Conservation (phyloP, 1,140 invertebrate species). For the Phortica variegata region DNA sequence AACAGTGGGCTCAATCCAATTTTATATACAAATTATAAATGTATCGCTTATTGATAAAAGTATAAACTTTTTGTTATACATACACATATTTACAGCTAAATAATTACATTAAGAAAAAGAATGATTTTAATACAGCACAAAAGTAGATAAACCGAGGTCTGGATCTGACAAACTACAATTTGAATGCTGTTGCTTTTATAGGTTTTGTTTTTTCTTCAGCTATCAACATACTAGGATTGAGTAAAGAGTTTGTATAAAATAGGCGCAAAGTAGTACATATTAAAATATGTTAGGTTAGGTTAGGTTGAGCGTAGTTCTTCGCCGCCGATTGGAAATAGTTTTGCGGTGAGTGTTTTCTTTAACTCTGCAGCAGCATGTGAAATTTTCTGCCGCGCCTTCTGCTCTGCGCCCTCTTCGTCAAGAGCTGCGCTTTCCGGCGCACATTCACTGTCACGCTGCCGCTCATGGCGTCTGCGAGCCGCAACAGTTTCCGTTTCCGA, state of each 20-base stretch:
- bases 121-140: no score
- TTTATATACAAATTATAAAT: no score
- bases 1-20: no score
- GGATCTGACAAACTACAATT: not conserved
- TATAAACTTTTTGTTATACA: constrained; percentile 24
- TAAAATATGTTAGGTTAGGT: constrained; percentile 11
- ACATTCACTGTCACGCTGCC: constrained; percentile 1
- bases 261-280: not conserved
- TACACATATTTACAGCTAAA: constrained; percentile 33
- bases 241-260: constrained; percentile 13
- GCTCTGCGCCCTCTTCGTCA: constrained; percentile 16
- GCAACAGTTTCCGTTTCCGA: no score
- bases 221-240: constrained; percentile 28
- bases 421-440: not conserved
- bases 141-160: constrained; percentile 1
- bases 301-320: constrained; percentile 13
- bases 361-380: constrained; percentile 20
- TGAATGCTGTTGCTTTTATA: not conserved
- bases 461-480: not conserved
- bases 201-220: constrained; percentile 6
- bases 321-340: constrained; percentile 28
- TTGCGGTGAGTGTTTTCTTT: constrained; percentile 32
- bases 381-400: constrained; percentile 8
- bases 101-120: no score
- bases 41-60: constrained; percentile 22